Evolutionary conservation across 2,797 vertebrate species (phyloP).

Genomic region (Gouania willdenowi): DNA sequence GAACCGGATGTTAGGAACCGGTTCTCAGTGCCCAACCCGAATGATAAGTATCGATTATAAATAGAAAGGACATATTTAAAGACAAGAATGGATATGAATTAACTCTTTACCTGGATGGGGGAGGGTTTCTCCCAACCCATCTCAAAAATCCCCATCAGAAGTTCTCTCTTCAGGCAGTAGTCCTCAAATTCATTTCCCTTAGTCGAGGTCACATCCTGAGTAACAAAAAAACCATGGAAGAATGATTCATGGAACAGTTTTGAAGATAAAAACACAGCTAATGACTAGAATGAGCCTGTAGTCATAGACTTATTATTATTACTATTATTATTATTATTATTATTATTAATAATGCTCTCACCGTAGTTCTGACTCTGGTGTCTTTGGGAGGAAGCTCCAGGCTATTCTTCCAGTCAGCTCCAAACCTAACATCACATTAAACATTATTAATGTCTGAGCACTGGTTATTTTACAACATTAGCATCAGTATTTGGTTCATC

Average conservation of each 20-base stretch:
- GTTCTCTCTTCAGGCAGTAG: constrained; percentile 78
- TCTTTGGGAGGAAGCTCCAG: constrained; percentile 75
- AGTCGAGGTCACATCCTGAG: constrained; percentile 77
- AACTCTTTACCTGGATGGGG: constrained; percentile 75
- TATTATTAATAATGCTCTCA: constrained; percentile 22
- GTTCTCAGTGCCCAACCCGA: too few species aligned
- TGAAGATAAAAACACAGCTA: too few species aligned
- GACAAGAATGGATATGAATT: too few species aligned
- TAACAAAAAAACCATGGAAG: neutral
- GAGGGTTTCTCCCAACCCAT: constrained; percentile 82
- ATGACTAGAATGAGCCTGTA: too few species aligned
- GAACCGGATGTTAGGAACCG: too few species aligned
- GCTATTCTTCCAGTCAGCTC: constrained; percentile 78
- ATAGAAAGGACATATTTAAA: too few species aligned
- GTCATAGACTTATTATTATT: too few species aligned
- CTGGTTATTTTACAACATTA: too few species aligned
- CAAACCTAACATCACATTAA: constrained; percentile 49
- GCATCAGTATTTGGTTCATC: too few species aligned
- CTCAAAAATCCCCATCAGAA: constrained; percentile 80
- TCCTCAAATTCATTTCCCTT: constrained; percentile 82
- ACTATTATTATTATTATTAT: neutral
- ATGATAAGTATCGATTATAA: too few species aligned
- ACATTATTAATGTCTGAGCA: neutral
- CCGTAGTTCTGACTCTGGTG: constrained; percentile 69
- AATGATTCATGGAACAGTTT: too few species aligned